A percentile compares a stretch with the other conserved stretches of the same genome.
phyloP scores from a whole-genome alignment of 35 echinoderm and acorn worm genomes.

The Amphiura filiformis region DNA sequence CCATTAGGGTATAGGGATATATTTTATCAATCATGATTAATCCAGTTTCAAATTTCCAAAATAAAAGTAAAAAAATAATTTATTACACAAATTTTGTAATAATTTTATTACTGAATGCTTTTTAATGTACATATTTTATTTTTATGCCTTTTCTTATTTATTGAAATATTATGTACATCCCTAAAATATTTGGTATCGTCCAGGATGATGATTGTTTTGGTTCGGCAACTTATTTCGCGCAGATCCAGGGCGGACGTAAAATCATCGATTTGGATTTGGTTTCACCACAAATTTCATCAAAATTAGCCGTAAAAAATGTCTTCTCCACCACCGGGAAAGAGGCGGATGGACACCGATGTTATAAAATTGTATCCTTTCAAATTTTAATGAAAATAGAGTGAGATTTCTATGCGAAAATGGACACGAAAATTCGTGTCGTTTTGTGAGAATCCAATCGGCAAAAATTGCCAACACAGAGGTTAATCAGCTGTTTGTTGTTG shows the following conservation, averaged over 20 bases:
- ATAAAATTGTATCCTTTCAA: conserved; percentile 89
- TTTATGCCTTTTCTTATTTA: too few species aligned
- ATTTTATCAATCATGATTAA: too few species aligned
- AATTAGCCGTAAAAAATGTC: conserved; percentile 77
- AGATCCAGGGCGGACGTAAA: conserved; percentile 45
- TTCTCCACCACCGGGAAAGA: conserved; percentile 83
- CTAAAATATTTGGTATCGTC: conserved; percentile 44
- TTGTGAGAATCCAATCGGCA: neutral
- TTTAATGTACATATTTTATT: too few species aligned
- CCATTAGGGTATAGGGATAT: neutral
- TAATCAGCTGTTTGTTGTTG: neutral
- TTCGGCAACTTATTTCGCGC: conserved; percentile 44
- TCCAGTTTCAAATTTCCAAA: too few species aligned
- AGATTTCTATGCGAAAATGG: neutral
- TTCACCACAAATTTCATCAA: conserved; percentile 42
- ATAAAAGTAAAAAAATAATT: too few species aligned
- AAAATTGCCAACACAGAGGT: neutral
- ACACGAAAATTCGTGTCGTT: neutral
- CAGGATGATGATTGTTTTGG: conserved; percentile 69
- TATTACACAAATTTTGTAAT: too few species aligned
- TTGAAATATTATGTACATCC: neutral
- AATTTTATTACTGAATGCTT: too few species aligned
- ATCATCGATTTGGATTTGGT: conserved; percentile 30
- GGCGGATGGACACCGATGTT: conserved; percentile 78
- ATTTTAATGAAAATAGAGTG: neutral